Base-by-base conservation (phyloP, 2,113 vertebrate genomes). In the Podiceps cristatus region DNA sequence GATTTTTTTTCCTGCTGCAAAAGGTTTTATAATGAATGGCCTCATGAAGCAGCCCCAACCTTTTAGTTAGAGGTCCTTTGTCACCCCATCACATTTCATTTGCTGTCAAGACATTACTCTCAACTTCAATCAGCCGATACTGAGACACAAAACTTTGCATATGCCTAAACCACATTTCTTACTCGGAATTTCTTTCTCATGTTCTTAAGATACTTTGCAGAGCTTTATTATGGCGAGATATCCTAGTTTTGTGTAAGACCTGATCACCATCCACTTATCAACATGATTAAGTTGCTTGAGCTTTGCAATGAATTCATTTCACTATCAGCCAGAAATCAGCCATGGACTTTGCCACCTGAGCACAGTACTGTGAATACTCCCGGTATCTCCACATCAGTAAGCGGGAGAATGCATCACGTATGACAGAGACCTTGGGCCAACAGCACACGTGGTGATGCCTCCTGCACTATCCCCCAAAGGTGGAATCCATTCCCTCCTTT, bases 1-100 rank as follows among this genome's bases (percentile, higher is more conserved):
- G 93, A 98, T 95, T 92, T 74, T 93, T 93, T 93, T 84, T 93
- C 93, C 74, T 45, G 18, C 79, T n/a, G 23, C 63, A 95, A 96
- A 97, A 91, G 31, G 66, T 60, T 95, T 90, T 96, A 83, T 88
- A 95, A 96, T 81, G 18, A 91, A 90, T 77, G 60, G 73, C 71
- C 89, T 95, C 94, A 96, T 27, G 29, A 91, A 86, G 79, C 44
- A 81, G 72, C 35, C 69, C 55, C 12, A 84, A 17, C 28, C 11
- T 72, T 94, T 86, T 52, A 94, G 24, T 74, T 75, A 72, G 44
- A 73, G 28, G 9, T 56, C 55, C 50, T 97, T 97, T 95, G 96
- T 97, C 58, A 90, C 37, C 31, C 64, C 49, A 68, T 80, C 74
- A 85, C 58, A 45, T 82, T 93, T 86, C 44, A 89, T 81, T 86